These are phyloP conservation scores for Anastrepha obliqua DNA, from an alignment of 1,140 invertebrate species.

Conservation along the genomic window DNA sequence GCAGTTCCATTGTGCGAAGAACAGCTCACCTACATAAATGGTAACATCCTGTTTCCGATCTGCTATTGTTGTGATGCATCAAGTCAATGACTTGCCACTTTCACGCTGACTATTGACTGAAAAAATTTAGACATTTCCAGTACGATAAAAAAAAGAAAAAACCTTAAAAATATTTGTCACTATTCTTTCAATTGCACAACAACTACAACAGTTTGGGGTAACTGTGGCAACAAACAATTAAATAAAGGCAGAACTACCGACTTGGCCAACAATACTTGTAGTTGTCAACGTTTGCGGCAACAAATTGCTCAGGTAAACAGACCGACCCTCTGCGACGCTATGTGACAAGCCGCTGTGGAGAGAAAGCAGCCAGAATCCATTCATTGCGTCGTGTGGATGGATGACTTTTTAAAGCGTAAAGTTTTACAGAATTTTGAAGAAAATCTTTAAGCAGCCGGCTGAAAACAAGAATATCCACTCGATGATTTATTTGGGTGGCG, in stretches of 20 bases:
- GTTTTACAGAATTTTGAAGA: neutral
- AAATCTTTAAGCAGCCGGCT: neutral
- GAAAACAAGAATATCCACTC: too few relatives aligned
- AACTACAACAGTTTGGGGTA: neutral
- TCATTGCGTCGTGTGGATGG: too few relatives aligned
- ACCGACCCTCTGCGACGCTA: too few relatives aligned
- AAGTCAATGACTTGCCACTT: neutral
- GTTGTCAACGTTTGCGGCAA: neutral
- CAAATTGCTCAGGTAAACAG: neutral
- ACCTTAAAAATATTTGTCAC: neutral
- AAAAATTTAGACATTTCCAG: neutral
- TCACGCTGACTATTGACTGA: neutral
- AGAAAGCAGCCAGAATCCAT: too few relatives aligned
- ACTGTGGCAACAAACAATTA: conserved; percentile 7
- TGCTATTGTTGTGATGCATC: neutral
- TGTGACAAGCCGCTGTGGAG: too few relatives aligned
- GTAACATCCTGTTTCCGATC: conserved; percentile 24
- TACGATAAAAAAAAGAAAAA: neutral
- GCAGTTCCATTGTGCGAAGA: neutral
- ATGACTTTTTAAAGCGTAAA: too few relatives aligned
- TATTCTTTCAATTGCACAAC: neutral
- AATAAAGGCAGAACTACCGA: neutral
- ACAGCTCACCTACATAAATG: conserved; percentile 1
- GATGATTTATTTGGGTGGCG: too few relatives aligned
- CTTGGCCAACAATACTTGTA: neutral